A percentile compares a stretch with the other conserved stretches of the same genome.
Evolutionary conservation across 2,797 vertebrate species (phyloP).

Genomic region (Danionella dracula): DNA sequence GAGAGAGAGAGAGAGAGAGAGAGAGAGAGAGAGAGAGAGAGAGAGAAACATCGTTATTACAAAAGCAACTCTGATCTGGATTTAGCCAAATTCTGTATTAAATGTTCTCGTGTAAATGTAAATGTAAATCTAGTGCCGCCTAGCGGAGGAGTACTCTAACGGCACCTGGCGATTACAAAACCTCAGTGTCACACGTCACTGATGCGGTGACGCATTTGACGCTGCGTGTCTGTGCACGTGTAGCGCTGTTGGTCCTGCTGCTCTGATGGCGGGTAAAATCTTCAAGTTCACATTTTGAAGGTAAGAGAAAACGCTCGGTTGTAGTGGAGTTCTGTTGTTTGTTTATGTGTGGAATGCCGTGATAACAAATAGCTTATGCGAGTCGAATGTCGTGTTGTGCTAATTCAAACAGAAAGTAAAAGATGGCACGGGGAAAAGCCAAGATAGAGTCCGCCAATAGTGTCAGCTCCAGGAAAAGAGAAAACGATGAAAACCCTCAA

Average conservation of each 20-base stretch:
- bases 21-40: too few relatives aligned
- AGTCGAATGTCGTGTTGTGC: background rate
- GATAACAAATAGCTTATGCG: too few relatives aligned
- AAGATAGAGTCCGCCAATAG: constrained; percentile 25
- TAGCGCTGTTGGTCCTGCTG: background rate
- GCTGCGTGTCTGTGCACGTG: constrained; percentile 3
- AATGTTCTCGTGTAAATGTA: too few relatives aligned
- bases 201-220: background rate
- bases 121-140: too few relatives aligned
- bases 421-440: constrained; percentile 37
- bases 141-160: constrained; percentile 10
- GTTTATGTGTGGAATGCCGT: too few relatives aligned
- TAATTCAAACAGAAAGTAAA: background rate
- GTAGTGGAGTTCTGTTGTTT: too few relatives aligned
- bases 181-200: constrained; percentile 27
- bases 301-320: background rate
- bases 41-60: too few relatives aligned
- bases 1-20: too few relatives aligned
- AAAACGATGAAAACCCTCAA: constrained; percentile 1
- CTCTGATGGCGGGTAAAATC: background rate
- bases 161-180: constrained; percentile 58
- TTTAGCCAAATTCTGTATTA: too few relatives aligned
- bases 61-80: too few relatives aligned
- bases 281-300: background rate
- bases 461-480: constrained; percentile 41